Evolutionary conservation across 2,888 invertebrate genomes (phyloP).

Genomic region (Ellobium chinense): DNA sequence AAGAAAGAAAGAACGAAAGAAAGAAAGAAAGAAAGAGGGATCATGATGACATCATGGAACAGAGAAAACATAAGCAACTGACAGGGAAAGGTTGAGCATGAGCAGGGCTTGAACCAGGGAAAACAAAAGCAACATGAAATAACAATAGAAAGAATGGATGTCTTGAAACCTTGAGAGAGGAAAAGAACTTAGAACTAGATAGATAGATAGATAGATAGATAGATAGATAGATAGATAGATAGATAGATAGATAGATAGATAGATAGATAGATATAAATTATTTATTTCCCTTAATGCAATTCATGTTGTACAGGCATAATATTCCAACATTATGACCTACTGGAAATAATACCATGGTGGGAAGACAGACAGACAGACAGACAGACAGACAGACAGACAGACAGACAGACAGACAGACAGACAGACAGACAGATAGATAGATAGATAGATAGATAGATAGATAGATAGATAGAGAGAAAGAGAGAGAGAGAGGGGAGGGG

Average conservation of each 20-base stretch:
- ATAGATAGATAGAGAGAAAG: not conserved
- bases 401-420: slow-evolving; percentile 12
- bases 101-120: no score
- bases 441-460: slow-evolving; percentile 23
- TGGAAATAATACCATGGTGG: no score
- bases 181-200: not conserved
- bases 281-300: no score
- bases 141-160: not conserved
- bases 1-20: not conserved
- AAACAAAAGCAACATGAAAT: no score
- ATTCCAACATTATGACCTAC: no score
- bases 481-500: not conserved
- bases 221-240: slow-evolving; percentile 19
- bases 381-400: slow-evolving; percentile 7
- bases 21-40: not conserved
- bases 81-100: no score
- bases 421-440: slow-evolving; percentile 15
- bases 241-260: slow-evolving; percentile 13
- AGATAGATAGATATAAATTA: not conserved
- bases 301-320: no score
- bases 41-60: no score
- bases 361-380: slow-evolving; percentile 5
- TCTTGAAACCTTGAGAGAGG: not conserved
- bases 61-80: no score
- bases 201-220: slow-evolving; percentile 23